Evolutionary conservation across 2,113 vertebrate genomes (phyloP), one percentile per base, ranked within the genome.

Genomic region (Pandion haliaetus): DNA sequence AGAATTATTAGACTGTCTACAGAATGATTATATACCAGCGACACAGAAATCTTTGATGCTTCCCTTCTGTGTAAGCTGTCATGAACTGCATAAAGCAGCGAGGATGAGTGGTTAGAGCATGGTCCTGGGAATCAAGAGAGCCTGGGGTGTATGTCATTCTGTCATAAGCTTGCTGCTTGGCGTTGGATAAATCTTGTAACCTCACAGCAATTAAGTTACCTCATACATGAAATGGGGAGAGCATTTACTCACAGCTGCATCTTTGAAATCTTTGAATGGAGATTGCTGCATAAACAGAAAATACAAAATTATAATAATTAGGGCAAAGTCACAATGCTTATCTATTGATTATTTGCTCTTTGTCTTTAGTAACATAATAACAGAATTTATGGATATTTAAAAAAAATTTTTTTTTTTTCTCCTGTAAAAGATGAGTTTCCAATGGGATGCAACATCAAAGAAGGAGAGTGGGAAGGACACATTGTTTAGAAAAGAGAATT

Each of bases 1-100:
- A 92, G 86, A 95, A 93, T 95, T 95, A 95, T 92, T 92, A 92
- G 80, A 44, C 83, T 92, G 67, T 79, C 86, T 97, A 42, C 61
- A 69, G 80, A 61, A 82, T 74, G 74, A 96, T 94, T 93, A 90
- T 40, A 86, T 50, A 42, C 67, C 5, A 47, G 72, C 7, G 3
- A 61, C 77, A 73, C 42, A 93, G 86, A 88, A 93, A 88, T 86
- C 80, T 61, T 74, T 45, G 57, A 52, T 67, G 76, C 47, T 86
- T 93, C 67, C 77, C 74, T 86, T 93, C 90, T 86, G 57, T 84
- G 81, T 65, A 79, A 95, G 91, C 86, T 95, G 83, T 69, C 86
- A 61, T 17, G 59, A 82, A 9, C 65, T 49, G 61, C 28, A n/a
- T 38, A 87, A 86, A 95, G 65, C 65, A 82, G 57, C 86, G 69